phyloP scores from a whole-genome alignment of 1,140 invertebrate species.

The Drosophila grimshawi region DNA sequence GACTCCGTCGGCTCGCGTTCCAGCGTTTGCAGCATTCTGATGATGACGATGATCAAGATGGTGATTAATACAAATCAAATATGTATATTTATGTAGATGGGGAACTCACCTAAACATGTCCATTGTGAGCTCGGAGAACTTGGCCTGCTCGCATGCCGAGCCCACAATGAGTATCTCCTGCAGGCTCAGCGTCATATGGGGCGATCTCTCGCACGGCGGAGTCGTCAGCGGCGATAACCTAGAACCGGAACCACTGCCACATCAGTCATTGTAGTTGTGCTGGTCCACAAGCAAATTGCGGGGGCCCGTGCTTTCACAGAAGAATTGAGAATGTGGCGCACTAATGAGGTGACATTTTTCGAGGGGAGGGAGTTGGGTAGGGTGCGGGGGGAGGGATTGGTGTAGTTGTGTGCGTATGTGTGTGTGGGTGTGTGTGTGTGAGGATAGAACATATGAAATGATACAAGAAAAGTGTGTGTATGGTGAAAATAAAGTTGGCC shows the following conservation, averaged over 20 bases:
- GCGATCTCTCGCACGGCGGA: conserved; percentile 94
- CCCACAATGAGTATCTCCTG: conserved; percentile 98
- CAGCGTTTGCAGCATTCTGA: conserved; percentile 95
- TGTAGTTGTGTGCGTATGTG: conserved; percentile 21
- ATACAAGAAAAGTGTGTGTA: conserved; percentile 44
- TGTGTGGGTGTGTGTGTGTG: conserved; percentile 21
- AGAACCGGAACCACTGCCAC: conserved; percentile 85
- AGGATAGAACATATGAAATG: conserved; percentile 61
- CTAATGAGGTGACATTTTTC: conserved; percentile 74
- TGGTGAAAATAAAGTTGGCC: background rate
- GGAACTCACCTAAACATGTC: conserved; percentile 93
- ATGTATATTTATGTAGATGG: too few relatives aligned
- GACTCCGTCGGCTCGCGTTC: conserved; percentile 96
- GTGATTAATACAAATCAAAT: too few relatives aligned
- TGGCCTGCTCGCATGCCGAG: conserved; percentile 97
- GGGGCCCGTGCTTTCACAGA: conserved; percentile 85
- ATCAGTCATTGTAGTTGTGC: conserved; percentile 83
- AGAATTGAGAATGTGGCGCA: conserved; percentile 84
- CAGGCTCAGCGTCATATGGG: conserved; percentile 93
- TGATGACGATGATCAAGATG: too few relatives aligned
- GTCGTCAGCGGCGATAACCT: conserved; percentile 93
- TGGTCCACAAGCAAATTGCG: conserved; percentile 68
- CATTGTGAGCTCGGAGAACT: conserved; percentile 98
- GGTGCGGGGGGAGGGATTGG: background rate
- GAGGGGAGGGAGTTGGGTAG: conserved; percentile 4